phyloP scores from a whole-genome alignment of 2,888 invertebrate species.

The Trachelus iudaicus region DNA sequence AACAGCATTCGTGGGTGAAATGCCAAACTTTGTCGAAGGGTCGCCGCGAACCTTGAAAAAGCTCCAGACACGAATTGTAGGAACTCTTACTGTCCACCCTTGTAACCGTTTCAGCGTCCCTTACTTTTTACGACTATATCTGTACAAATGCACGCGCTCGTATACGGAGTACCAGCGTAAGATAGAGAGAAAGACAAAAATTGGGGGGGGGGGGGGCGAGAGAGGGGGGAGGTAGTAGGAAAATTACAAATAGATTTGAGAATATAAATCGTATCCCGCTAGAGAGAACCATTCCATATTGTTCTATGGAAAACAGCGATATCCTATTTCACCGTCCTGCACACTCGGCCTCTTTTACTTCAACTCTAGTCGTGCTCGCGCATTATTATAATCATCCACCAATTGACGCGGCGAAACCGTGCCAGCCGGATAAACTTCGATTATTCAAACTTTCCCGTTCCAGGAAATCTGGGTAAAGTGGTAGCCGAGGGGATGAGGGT shows the following conservation, averaged over 20 bases:
- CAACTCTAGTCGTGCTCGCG: not conserved
- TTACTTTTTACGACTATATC: conserved; percentile 4
- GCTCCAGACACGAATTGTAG: no score
- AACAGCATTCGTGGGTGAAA: no score
- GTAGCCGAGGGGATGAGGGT: not conserved
- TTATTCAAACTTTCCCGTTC: not conserved
- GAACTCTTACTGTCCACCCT: not conserved
- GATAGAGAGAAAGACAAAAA: not conserved
- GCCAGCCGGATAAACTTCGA: conserved; percentile 4
- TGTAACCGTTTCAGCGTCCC: conserved; percentile 8
- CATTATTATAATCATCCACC: conserved; percentile 4
- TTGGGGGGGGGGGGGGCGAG: not conserved
- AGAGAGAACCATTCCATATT: not conserved
- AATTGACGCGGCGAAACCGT: not conserved
- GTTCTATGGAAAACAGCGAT: not conserved
- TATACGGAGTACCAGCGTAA: not conserved
- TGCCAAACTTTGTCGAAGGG: no score
- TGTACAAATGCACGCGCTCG: not conserved
- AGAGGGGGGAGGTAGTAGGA: conserved; percentile 5
- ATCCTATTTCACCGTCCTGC: not conserved
- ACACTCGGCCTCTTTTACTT: not conserved
- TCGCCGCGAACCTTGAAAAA: no score
- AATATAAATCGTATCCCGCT: not conserved
- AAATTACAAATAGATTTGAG: not conserved
- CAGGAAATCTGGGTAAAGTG: not conserved